Conservation (phyloP, 2,113 vertebrate genomes). For the Phylloscopus trochilus region DNA sequence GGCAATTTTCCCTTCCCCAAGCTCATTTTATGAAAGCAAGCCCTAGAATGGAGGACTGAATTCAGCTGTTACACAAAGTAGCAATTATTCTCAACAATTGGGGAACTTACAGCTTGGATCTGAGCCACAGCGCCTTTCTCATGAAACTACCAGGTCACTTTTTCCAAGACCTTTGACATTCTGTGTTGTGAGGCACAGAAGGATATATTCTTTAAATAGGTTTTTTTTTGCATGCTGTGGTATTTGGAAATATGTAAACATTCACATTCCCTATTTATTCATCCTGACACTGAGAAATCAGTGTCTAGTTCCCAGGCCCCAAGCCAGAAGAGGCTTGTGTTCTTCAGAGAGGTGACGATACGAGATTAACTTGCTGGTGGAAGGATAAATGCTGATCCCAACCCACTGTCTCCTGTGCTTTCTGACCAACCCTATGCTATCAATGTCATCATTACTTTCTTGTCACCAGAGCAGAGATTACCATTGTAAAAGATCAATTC, state of each 20-base stretch:
- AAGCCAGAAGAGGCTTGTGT: not conserved
- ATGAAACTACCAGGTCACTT: slow-evolving; percentile 61
- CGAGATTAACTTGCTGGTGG: not conserved
- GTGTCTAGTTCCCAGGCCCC: slow-evolving; percentile 46
- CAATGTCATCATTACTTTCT: not conserved
- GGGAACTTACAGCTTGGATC: slow-evolving; percentile 44
- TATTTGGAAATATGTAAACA: slow-evolving; percentile 45
- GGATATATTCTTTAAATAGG: slow-evolving; percentile 34
- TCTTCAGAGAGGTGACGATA: not conserved
- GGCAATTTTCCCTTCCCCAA: slow-evolving; percentile 59
- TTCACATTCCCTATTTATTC: slow-evolving; percentile 40
- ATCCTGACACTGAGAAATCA: slow-evolving; percentile 5
- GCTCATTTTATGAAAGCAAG: slow-evolving; percentile 67
- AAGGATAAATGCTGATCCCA: not conserved
- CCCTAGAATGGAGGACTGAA: slow-evolving; percentile 61
- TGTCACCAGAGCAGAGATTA: not conserved
- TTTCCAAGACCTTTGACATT: slow-evolving; percentile 56
- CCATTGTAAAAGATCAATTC: not conserved
- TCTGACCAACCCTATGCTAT: not conserved
- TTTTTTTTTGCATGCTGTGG: not conserved
- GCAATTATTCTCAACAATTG: slow-evolving; percentile 74
- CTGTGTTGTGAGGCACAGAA: slow-evolving; percentile 19
- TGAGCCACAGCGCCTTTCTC: slow-evolving; percentile 71
- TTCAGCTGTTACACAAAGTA: slow-evolving; percentile 77
- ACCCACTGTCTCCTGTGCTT: not conserved